Conservation (phyloP, 2,113 vertebrate genomes). For the Neolamprologus sp. region DNA sequence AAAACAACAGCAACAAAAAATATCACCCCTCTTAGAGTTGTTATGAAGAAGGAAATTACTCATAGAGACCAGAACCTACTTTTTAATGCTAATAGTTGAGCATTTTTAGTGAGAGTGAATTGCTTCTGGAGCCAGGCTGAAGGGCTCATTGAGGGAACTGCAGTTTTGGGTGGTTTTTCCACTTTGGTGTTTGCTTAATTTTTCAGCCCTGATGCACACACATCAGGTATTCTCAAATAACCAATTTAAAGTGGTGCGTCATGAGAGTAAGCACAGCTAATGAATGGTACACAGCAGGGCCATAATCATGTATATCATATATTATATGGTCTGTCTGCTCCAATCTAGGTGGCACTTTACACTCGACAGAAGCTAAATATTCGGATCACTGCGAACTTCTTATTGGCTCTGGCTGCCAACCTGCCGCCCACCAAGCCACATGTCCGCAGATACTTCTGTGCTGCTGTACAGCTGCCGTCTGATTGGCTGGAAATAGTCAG, state of each 20-base stretch:
- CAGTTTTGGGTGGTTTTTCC: accelerated
- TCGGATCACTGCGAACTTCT: slow-evolving; percentile 79
- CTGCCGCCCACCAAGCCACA: slow-evolving; percentile 71
- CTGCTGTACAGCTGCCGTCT: slow-evolving; percentile 79
- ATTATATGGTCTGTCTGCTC: background rate
- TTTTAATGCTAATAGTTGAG: background rate
- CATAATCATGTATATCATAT: background rate
- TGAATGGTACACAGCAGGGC: background rate
- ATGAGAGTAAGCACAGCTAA: background rate
- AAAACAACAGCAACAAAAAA: background rate
- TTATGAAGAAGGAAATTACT: background rate
- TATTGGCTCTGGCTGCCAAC: slow-evolving; percentile 77
- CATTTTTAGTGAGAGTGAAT: background rate
- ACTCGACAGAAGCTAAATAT: slow-evolving; percentile 83
- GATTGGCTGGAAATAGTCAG: slow-evolving; percentile 84
- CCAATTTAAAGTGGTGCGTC: background rate
- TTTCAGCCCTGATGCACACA: background rate
- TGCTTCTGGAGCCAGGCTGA: background rate
- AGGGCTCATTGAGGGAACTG: background rate
- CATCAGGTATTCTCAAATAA: background rate
- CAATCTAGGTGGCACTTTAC: slow-evolving; percentile 78
- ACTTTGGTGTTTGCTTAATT: background rate
- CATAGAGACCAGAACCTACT: background rate
- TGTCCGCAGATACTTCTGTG: slow-evolving; percentile 79
- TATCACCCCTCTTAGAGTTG: background rate